Conservation (phyloP, 2,888 invertebrate species). For the Dimorphilus gyrociliatus region DNA sequence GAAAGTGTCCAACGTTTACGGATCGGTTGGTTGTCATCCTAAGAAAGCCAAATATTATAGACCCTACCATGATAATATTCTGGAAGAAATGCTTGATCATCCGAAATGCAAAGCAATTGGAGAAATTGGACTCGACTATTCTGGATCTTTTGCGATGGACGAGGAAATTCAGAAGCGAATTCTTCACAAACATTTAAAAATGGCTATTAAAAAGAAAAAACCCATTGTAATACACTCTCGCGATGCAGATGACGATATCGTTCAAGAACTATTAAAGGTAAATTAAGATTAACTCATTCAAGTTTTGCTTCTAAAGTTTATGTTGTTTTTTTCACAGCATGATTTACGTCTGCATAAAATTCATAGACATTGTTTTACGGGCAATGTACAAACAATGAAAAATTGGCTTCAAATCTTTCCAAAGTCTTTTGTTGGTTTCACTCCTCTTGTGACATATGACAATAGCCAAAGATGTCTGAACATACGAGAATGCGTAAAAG, state of each 20-base stretch:
- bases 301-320: no score
- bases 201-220: conserved; percentile 30
- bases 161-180: conserved; percentile 31
- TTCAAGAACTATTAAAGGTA: conserved; percentile 36
- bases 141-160: conserved; percentile 20
- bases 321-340: no score
- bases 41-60: conserved; percentile 23
- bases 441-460: conserved; percentile 32
- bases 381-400: conserved; percentile 25
- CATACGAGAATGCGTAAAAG: conserved; percentile 26
- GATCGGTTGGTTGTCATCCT: conserved; percentile 33
- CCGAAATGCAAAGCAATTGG: conserved; percentile 38
- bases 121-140: conserved; percentile 42
- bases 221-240: conserved; percentile 41
- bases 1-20: conserved; percentile 21
- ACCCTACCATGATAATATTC: conserved; percentile 10
- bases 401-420: conserved; percentile 37
- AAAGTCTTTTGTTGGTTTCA: conserved; percentile 29
- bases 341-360: conserved; percentile 31
- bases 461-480: conserved; percentile 14
- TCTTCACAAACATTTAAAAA: conserved; percentile 33
- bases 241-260: conserved; percentile 37
- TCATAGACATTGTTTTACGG: conserved; percentile 41
- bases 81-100: conserved; percentile 17
- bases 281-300: no score